These are phyloP conservation scores for Gymnobelideus leadbeateri DNA, from an alignment of 2,113 vertebrate genomes.

Conservation along the genomic window DNA sequence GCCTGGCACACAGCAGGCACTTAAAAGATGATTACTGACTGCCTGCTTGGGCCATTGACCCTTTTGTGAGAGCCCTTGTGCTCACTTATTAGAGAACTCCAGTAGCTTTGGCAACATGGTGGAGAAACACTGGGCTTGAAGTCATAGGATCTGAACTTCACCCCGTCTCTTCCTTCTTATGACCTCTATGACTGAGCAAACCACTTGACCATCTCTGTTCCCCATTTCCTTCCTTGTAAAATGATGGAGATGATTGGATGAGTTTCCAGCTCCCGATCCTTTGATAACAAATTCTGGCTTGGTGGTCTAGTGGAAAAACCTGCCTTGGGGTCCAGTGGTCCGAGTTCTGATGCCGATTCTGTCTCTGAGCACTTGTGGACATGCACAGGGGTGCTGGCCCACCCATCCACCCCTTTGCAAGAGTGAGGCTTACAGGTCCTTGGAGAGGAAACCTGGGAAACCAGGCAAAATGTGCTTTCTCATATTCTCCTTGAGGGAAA, in stretches of 20 bases:
- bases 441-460: neutral
- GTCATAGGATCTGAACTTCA: neutral
- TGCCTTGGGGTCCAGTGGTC: neutral
- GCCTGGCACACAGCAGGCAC: neutral
- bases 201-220: neutral
- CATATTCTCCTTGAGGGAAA: constrained; percentile 66
- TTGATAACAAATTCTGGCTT: neutral
- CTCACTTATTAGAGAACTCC: neutral
- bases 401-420: neutral
- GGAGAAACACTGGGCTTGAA: neutral
- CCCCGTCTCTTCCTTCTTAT: neutral
- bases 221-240: neutral
- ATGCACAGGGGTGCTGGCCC: neutral
- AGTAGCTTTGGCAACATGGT: neutral
- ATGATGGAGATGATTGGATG: neutral
- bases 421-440: neutral
- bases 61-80: neutral
- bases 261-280: neutral
- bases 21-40: neutral
- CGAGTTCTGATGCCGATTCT: neutral
- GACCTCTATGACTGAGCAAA: neutral
- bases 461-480: constrained; percentile 64
- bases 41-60: neutral
- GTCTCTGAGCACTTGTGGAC: rapidly evolving
- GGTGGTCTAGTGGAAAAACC: neutral